Evolutionary conservation across 1,140 invertebrate species (phyloP), one percentile per base, ranked within the genome.

Genomic region (Heliconius melpomene): DNA sequence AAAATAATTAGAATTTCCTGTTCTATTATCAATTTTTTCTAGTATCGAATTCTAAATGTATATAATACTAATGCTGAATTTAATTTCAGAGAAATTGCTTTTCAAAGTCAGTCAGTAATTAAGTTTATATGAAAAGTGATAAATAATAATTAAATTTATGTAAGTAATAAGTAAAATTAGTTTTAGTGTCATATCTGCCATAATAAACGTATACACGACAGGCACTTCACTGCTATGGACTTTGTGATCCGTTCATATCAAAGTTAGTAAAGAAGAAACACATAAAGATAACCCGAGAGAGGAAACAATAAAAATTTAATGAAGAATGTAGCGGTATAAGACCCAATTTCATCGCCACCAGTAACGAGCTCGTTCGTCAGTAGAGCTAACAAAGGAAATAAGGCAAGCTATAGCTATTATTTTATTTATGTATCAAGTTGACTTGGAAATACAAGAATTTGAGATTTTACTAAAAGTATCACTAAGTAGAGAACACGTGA

Each of bases 251-350:
- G 57, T 66, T 66, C 71, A 72, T 36, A 72, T 72, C 29, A 72
- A 72, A 72, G 16, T 72, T 38, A 72, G 71, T n/a, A 36, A 36
- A 36, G 32, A 36, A 36, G 32, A 36, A 36, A 20, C 71, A 72
- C 71, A 38, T 75, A 75, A 79, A 75, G 46, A 66, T 32, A n/a
- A 50, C 40, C 66, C 23, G 78, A 71, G 74, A 74, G 57, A 36
- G 54, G 72, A 74, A 76, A 70, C 74, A 75, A 79, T 79, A 79
- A 79, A 79, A 79, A 79, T 50, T 72, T 75, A 76, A 79, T 76
- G 78, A 72, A 52, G 74, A 75, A 74, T 79, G 78, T 79, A 79
- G 66, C 36, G 74, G 78, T 74, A 79, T 76, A 79, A 79, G 79
- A 36, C 66, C 52, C 74, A 79, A 73, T 79, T 75, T 76, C 74